phyloP scores from a whole-genome alignment of 2,113 vertebrate genomes.

The Ammospiza caudacuta region DNA sequence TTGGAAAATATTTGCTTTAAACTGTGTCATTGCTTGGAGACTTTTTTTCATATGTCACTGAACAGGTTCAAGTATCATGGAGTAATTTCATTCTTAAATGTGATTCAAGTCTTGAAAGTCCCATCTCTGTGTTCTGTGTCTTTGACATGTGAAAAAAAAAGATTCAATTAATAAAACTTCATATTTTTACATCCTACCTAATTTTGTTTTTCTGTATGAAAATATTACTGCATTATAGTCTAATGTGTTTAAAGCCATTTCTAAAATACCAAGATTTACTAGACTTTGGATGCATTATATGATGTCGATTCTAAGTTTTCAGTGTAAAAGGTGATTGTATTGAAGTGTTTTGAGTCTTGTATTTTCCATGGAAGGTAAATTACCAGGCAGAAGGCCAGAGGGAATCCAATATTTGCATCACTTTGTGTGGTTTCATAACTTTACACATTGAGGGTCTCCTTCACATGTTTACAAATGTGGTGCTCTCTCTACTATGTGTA shows the following conservation, averaged over 20 bases:
- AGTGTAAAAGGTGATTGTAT: neutral
- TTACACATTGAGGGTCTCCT: neutral
- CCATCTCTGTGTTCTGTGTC: neutral
- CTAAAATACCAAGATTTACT: neutral
- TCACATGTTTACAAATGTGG: neutral
- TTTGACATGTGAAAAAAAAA: neutral
- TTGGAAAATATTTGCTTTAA: neutral
- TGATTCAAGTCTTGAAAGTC: neutral
- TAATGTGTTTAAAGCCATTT: neutral
- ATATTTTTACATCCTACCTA: neutral
- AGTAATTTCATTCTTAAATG: neutral
- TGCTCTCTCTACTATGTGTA: neutral
- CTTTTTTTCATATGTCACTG: neutral
- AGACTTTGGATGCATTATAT: neutral
- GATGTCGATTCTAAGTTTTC: neutral
- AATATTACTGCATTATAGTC: neutral
- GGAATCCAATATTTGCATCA: neutral
- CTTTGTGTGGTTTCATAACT: neutral
- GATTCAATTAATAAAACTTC: neutral
- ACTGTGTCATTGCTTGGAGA: neutral
- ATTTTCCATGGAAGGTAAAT: neutral
- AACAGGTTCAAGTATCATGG: neutral
- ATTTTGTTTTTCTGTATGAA: neutral
- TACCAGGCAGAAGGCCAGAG: neutral
- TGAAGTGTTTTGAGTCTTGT: neutral